Percentiles rank a stretch among this genome's conserved stretches.
Evolutionary conservation across 2,888 invertebrate genomes (phyloP).

Genomic region (Prosopocoilus inquinatus): DNA sequence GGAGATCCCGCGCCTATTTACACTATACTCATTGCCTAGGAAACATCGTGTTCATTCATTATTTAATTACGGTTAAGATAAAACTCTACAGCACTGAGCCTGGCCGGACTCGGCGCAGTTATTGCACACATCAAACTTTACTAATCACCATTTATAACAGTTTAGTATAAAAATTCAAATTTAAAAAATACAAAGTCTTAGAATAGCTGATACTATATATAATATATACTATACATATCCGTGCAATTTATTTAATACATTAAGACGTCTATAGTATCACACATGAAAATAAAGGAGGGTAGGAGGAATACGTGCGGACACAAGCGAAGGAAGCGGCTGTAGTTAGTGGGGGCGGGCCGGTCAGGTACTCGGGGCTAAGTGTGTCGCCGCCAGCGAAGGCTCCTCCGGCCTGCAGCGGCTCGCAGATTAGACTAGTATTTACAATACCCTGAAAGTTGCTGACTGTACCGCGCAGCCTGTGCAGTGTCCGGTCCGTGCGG

Average conservation of each 20-base stretch:
- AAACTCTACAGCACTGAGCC: constrained; percentile 45
- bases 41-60: constrained; percentile 40
- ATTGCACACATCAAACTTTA: constrained; percentile 52
- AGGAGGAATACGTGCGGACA: constrained; percentile 43
- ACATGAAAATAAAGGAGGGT: constrained; percentile 48
- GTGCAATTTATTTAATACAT: constrained; percentile 51
- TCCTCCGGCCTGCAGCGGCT: constrained; percentile 47
- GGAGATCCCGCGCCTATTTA: constrained; percentile 37
- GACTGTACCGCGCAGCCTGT: constrained; percentile 38
- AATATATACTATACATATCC: constrained; percentile 51
- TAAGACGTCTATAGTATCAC: constrained; percentile 51
- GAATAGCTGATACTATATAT: constrained; percentile 53
- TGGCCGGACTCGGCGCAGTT: constrained; percentile 40
- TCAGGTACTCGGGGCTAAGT: constrained; percentile 49
- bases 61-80: constrained; percentile 34
- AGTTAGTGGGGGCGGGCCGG: constrained; percentile 39
- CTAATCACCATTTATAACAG: constrained; percentile 53
- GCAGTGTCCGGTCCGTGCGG: constrained; percentile 31
- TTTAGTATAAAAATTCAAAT: constrained; percentile 56
- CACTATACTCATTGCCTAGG: constrained; percentile 44
- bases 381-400: constrained; percentile 43
- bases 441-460: constrained; percentile 52
- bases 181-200: constrained; percentile 54
- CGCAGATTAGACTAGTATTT: constrained; percentile 52
- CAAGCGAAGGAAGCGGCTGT: constrained; percentile 37